These are phyloP conservation scores for Pantala flavescens DNA, from an alignment of 1,140 invertebrate genomes.

Conservation along the genomic window DNA sequence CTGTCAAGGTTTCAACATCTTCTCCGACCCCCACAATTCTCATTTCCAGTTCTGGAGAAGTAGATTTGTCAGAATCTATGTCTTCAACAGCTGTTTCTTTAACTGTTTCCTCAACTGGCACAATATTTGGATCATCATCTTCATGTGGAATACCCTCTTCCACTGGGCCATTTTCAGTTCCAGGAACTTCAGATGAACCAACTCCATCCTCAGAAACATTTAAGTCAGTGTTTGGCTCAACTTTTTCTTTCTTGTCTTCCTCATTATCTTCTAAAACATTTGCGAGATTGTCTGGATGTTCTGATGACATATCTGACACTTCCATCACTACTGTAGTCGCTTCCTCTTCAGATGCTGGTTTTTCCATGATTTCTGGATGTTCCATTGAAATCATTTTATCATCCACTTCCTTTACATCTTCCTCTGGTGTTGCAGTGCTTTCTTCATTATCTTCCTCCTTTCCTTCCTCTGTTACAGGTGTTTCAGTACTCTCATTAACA, in stretches of 20 bases:
- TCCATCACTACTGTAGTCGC: neutral
- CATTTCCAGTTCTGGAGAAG: no score
- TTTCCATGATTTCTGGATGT: no score
- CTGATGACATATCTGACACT: neutral
- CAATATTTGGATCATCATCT: constrained; percentile 25
- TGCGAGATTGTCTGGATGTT: neutral
- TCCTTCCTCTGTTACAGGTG: no score
- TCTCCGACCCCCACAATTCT: no score
- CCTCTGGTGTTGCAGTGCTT: neutral
- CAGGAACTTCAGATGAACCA: neutral
- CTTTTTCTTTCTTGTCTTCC: neutral
- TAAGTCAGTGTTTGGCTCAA: neutral
- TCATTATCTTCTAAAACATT: no score
- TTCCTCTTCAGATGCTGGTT: neutral
- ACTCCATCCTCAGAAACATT: neutral
- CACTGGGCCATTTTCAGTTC: neutral
- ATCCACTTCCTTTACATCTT: neutral
- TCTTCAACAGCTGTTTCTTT: constrained; percentile 21
- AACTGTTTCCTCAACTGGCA: constrained; percentile 24
- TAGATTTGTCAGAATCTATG: neutral
- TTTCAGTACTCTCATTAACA: no score
- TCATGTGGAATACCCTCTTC: constrained; percentile 14
- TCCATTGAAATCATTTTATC: neutral
- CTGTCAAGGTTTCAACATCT: no score
- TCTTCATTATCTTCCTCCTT: neutral